phyloP scores from a whole-genome alignment of 2,113 vertebrate species.

The Callipepla squamata region DNA sequence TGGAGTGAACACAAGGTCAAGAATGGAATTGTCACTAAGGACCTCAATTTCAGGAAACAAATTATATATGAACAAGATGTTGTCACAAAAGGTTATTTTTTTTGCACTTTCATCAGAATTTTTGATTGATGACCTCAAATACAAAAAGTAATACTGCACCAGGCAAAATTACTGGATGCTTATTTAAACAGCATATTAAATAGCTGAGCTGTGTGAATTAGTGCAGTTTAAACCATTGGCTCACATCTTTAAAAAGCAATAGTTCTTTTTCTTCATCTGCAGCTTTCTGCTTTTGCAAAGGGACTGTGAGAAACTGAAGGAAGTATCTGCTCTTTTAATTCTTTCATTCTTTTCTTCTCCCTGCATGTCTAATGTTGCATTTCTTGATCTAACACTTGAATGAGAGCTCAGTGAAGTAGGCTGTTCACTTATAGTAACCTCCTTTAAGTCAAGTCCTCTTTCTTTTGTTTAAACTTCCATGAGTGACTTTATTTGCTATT shows the following conservation, averaged over 20 bases:
- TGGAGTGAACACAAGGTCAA: conserved; percentile 43
- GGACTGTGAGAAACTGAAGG: neutral
- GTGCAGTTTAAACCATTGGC: neutral
- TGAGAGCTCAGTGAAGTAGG: neutral
- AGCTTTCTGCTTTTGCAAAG: neutral
- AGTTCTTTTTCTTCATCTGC: neutral
- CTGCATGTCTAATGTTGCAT: neutral
- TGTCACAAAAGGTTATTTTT: conserved; percentile 54
- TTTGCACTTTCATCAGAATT: conserved; percentile 37
- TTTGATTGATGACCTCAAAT: conserved; percentile 48
- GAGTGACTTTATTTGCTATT: neutral
- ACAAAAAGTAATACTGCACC: neutral
- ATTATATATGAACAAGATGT: conserved; percentile 35
- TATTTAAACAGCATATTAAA: conserved; percentile 23
- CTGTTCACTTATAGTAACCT: neutral
- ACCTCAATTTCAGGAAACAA: conserved; percentile 66
- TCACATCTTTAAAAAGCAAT: neutral
- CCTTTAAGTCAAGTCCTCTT: neutral
- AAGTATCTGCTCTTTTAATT: neutral
- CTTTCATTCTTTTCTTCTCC: neutral
- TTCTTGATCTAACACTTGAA: neutral
- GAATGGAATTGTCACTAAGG: conserved; percentile 39
- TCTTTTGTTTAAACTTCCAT: neutral
- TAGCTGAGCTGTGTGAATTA: neutral
- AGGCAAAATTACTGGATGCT: neutral